Evolutionary conservation across 2,113 vertebrate genomes (phyloP).

Genomic region (Delphinus delphis): DNA sequence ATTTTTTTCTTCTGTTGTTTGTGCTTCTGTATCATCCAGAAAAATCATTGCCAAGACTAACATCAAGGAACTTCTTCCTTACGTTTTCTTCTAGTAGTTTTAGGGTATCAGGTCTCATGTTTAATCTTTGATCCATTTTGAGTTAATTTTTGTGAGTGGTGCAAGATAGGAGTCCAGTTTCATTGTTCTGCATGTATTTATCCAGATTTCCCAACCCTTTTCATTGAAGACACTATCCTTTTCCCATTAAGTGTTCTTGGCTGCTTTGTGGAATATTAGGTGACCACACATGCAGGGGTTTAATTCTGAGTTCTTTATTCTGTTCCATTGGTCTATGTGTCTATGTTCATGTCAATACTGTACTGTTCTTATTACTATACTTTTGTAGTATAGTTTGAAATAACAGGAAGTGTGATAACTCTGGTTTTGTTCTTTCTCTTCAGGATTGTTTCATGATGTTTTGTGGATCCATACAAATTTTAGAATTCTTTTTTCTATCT

Average conservation of each 20-base stretch:
- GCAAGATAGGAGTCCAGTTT: neutral
- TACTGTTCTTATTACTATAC: neutral
- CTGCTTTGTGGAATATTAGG: neutral
- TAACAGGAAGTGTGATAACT: neutral
- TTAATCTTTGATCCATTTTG: neutral
- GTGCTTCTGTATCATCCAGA: neutral
- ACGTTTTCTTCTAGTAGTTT: neutral
- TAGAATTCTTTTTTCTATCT: neutral
- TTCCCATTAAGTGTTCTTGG: neutral
- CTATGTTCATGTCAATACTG: neutral
- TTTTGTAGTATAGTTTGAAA: neutral
- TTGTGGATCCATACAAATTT: neutral
- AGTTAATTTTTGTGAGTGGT: neutral
- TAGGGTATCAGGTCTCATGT: neutral
- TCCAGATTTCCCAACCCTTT: too few species aligned
- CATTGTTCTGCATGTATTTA: neutral
- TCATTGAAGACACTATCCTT: neutral
- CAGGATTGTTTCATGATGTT: neutral
- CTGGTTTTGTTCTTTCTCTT: neutral
- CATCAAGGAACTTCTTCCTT: neutral
- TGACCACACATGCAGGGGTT: neutral
- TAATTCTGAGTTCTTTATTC: neutral
- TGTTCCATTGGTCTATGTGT: neutral
- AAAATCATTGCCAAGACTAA: neutral
- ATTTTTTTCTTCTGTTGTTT: neutral